Percentiles rank a stretch among this genome's conserved stretches.
Conservation (phyloP, 1,140 invertebrate species). For the Cherax destructor region DNA sequence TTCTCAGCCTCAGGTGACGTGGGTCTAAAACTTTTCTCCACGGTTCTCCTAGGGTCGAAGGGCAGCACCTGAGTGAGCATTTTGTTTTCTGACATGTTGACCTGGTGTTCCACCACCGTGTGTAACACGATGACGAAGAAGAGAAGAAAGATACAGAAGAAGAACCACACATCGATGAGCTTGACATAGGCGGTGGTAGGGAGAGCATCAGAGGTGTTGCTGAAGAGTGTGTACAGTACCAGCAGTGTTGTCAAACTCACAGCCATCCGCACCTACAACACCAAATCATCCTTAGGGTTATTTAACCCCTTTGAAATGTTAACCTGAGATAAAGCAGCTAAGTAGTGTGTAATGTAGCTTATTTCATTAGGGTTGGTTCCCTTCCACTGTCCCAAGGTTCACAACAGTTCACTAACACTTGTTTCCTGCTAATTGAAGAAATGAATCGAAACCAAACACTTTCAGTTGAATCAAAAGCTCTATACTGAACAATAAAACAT, state of each 20-base stretch:
- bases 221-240: conserved; percentile 68
- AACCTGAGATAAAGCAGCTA: no score
- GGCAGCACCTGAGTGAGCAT: conserved; percentile 43
- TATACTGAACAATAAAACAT: no score
- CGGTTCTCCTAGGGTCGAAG: conserved; percentile 27
- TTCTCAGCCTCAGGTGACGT: conserved; percentile 41
- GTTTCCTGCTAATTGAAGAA: no score
- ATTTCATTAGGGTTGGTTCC: no score
- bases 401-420: no score
- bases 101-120: conserved; percentile 56
- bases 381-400: no score
- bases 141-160: conserved; percentile 69
- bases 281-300: not conserved
- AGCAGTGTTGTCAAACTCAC: conserved; percentile 58
- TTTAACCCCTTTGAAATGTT: no score
- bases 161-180: conserved; percentile 70
- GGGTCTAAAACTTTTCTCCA: conserved; percentile 24
- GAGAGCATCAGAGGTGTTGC: conserved; percentile 64
- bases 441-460: no score
- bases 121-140: conserved; percentile 69
- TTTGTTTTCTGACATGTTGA: conserved; percentile 39
- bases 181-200: conserved; percentile 68
- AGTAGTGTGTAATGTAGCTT: no score
- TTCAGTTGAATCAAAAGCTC: no score
- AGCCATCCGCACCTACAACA: conserved; percentile 47